These are phyloP conservation scores for Achroia grisella DNA, from an alignment of 1,140 invertebrate species.

Conservation along the genomic window DNA sequence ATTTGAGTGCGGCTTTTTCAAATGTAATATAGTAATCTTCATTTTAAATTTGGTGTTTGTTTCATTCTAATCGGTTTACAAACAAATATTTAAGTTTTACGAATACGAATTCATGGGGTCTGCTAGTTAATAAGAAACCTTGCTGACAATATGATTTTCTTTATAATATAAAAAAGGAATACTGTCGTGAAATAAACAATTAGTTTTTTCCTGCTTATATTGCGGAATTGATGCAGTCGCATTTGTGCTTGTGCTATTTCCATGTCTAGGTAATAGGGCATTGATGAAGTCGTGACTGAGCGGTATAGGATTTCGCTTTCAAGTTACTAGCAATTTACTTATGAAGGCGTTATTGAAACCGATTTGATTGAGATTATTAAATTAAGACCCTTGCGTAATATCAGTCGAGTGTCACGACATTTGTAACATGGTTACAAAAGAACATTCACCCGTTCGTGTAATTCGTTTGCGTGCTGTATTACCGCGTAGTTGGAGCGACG, in stretches of 20 bases:
- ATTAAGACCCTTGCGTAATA: conserved; percentile 26
- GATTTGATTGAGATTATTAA: conserved; percentile 16
- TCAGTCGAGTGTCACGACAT: conserved; percentile 33
- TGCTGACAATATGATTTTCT: too few relatives aligned
- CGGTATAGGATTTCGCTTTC: conserved; percentile 26
- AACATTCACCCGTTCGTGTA: conserved; percentile 37
- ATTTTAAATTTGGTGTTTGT: too few relatives aligned
- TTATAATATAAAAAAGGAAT: not conserved
- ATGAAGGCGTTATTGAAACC: conserved; percentile 20
- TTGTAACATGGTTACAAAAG: conserved; percentile 29
- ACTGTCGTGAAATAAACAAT: conserved; percentile 20
- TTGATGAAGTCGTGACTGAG: conserved; percentile 31
- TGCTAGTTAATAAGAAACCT: too few relatives aligned
- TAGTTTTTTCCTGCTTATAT: conserved; percentile 28
- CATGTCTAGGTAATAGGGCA: conserved; percentile 32
- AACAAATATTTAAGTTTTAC: too few relatives aligned
- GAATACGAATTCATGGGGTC: too few relatives aligned
- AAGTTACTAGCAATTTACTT: conserved; percentile 16
- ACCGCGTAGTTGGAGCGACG: conserved; percentile 22
- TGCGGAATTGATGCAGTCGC: conserved; percentile 23
- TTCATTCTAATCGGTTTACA: too few relatives aligned
- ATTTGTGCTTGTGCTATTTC: conserved; percentile 30
- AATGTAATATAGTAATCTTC: too few relatives aligned
- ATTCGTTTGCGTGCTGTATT: conserved; percentile 31
- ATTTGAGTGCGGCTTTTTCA: too few relatives aligned